Evolutionary conservation across 2,113 vertebrate genomes (phyloP).

Genomic region (Oryzias woworae): DNA sequence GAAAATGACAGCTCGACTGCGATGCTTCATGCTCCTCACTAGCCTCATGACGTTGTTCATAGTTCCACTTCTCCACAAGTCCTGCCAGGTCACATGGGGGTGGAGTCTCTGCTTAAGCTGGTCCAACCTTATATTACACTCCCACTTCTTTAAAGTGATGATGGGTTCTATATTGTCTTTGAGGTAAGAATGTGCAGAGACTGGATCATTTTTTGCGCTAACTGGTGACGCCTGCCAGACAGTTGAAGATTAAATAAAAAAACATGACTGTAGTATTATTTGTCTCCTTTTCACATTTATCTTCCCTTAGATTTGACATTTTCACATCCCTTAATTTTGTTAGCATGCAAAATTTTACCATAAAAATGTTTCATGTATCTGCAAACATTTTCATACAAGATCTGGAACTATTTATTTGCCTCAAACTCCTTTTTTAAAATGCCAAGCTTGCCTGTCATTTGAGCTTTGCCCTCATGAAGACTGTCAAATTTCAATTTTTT

Average conservation of each 20-base stretch:
- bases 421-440: slow-evolving; percentile 11
- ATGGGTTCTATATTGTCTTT: too few relatives aligned
- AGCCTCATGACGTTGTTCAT: too few relatives aligned
- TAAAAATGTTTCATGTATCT: background rate
- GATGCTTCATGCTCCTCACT: too few relatives aligned
- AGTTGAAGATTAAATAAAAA: background rate
- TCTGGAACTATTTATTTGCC: background rate
- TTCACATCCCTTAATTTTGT: slow-evolving; percentile 20
- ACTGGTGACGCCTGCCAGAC: too few relatives aligned
- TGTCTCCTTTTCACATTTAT: slow-evolving; percentile 17
- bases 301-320: slow-evolving; percentile 10
- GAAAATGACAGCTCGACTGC: too few relatives aligned
- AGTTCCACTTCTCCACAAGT: too few relatives aligned
- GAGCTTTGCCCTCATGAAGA: slow-evolving; percentile 4
- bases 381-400: background rate
- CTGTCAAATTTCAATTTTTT: slow-evolving; percentile 34
- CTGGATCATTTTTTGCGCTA: too few relatives aligned
- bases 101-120: too few relatives aligned
- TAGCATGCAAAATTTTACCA: background rate
- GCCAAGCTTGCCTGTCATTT: slow-evolving; percentile 16
- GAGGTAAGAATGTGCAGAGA: too few relatives aligned
- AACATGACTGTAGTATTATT: background rate
- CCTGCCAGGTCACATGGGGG: too few relatives aligned
- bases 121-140: too few relatives aligned
- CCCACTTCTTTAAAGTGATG: too few relatives aligned